phyloP scores from a whole-genome alignment of 1,140 invertebrate genomes.

The Zaprionus ghesquierei region DNA sequence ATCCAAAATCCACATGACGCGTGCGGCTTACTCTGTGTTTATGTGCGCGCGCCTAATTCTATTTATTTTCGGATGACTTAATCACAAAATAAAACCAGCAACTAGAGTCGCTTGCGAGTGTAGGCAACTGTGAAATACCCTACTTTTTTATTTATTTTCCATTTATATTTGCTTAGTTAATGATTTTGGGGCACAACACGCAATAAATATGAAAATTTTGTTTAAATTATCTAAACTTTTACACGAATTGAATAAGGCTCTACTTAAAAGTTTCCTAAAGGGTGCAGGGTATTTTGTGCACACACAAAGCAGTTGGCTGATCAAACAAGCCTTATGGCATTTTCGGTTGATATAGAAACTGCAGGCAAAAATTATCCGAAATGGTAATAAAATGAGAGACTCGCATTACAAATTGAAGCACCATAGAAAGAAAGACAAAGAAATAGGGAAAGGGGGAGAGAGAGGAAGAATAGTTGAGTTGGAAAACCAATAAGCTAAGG shows the following conservation, averaged over 20 bases:
- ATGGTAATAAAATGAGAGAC: neutral
- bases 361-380: neutral
- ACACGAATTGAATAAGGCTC: no score
- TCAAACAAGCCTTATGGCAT: constrained; percentile 26
- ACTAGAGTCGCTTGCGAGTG: neutral
- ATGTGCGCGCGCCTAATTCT: constrained; percentile 8
- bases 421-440: neutral
- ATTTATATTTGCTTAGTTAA: no score
- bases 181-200: no score
- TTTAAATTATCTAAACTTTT: no score
- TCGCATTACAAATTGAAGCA: neutral
- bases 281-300: neutral
- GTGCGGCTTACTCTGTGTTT: constrained; percentile 17
- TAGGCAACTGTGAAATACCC: neutral
- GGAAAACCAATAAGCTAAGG: neutral
- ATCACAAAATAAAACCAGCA: constrained; percentile 1
- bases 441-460: neutral
- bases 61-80: constrained; percentile 44
- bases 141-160: neutral
- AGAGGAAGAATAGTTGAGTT: neutral
- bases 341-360: neutral
- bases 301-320: constrained; percentile 6
- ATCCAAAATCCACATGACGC: constrained; percentile 28
- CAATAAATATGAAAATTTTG: neutral
- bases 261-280: no score